Evolutionary conservation across 2,888 invertebrate genomes (phyloP).

Genomic region (Siphlonurus alternatus): DNA sequence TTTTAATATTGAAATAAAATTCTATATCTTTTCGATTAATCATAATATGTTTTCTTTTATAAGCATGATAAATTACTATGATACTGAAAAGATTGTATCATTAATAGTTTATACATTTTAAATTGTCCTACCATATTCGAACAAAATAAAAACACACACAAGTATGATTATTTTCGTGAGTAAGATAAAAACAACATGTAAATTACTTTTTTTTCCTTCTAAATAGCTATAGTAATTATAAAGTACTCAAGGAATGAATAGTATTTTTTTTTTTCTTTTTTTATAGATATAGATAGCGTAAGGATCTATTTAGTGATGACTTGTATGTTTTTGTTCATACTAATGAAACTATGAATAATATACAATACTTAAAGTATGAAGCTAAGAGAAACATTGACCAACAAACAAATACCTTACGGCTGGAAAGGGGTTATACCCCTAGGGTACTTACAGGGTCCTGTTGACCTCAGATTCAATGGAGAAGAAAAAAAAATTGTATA

Average conservation of each 20-base stretch:
- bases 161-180: neutral
- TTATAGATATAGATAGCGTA: conserved; percentile 10
- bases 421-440: neutral
- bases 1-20: too few species aligned
- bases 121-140: conserved; percentile 13
- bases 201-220: neutral
- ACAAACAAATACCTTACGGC: neutral
- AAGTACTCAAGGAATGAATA: neutral
- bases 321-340: conserved; percentile 11
- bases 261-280: conserved; percentile 5
- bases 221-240: neutral
- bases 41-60: too few species aligned
- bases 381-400: conserved; percentile 1
- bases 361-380: conserved; percentile 8
- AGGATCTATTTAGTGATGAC: too few species aligned
- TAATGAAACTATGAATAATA: conserved; percentile 16
- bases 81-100: too few species aligned
- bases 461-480: too few species aligned
- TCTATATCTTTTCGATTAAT: too few species aligned
- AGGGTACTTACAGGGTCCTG: too few species aligned
- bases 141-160: neutral
- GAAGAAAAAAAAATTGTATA: too few species aligned
- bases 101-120: conserved; percentile 12
- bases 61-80: neutral
- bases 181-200: neutral